phyloP scores from a whole-genome alignment of 2,888 invertebrate species.

The Drosophila sordidapex region DNA sequence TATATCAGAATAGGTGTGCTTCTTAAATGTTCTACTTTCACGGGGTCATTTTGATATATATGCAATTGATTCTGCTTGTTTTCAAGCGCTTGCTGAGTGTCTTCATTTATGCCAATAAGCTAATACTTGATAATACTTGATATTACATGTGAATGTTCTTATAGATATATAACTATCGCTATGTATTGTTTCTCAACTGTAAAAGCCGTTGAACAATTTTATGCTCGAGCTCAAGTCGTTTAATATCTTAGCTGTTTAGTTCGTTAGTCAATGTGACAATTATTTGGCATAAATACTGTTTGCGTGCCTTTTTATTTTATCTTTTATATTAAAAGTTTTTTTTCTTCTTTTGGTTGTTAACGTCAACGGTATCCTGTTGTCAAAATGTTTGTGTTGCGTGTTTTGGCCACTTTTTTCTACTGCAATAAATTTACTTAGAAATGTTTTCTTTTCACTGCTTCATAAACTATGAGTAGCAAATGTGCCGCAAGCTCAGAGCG shows the following conservation, averaged over 20 bases:
- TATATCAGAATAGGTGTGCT: slow-evolving; percentile 13
- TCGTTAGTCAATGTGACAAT: slow-evolving; percentile 60
- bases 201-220: background rate
- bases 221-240: background rate
- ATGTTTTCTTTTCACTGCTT: slow-evolving; percentile 35
- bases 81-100: background rate
- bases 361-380: slow-evolving; percentile 58
- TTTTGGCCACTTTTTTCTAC: slow-evolving; percentile 46
- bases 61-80: slow-evolving; percentile 42
- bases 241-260: slow-evolving; percentile 1
- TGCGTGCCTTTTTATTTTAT: slow-evolving; percentile 44
- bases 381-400: slow-evolving; percentile 66
- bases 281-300: slow-evolving; percentile 61
- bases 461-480: slow-evolving; percentile 16
- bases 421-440: slow-evolving; percentile 52
- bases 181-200: background rate
- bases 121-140: too few species aligned
- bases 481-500: slow-evolving; percentile 21
- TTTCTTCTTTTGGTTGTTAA: slow-evolving; percentile 52
- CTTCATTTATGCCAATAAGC: background rate
- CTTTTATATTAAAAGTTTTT: background rate
- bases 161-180: background rate
- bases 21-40: slow-evolving; percentile 25
- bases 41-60: slow-evolving; percentile 36
- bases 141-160: background rate